Conservation (phyloP, 2,797 vertebrate genomes). For the Ceryle rudis region DNA sequence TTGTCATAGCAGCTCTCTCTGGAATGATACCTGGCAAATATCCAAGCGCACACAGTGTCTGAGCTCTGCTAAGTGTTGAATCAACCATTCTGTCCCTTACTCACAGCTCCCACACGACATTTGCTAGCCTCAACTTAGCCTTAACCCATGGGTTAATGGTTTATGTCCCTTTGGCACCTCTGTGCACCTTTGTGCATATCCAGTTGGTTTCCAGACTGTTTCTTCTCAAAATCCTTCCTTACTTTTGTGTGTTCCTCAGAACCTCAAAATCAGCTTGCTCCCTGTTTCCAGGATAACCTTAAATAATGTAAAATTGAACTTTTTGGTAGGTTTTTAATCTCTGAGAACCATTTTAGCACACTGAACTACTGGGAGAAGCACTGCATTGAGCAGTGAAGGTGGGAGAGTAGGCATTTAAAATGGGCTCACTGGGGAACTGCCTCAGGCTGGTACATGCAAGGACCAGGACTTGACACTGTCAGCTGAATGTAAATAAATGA, state of each 20-base stretch:
- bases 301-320: not conserved
- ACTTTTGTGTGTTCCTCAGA: not conserved
- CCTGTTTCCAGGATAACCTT: not conserved
- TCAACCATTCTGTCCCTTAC: not conserved
- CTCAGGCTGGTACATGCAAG: not conserved
- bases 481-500: not conserved
- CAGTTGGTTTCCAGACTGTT: not conserved
- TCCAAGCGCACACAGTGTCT: rapidly evolving
- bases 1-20: not conserved
- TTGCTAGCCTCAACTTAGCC: not conserved
- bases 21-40: not conserved
- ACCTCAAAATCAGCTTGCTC: not conserved
- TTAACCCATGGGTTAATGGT: not conserved
- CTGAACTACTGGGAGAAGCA: not conserved
- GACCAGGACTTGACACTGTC: not conserved
- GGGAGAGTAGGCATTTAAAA: not conserved
- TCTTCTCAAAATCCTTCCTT: not conserved
- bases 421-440: not conserved
- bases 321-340: not conserved
- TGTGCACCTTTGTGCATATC: not conserved
- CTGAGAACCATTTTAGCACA: not conserved
- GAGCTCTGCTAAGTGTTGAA: not conserved
- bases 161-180: not conserved
- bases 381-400: not conserved
- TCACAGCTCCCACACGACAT: not conserved